Evolutionary conservation across 1,140 invertebrate genomes (phyloP), one percentile per base, ranked within the genome.

Genomic region (Cherax quadricarinatus): DNA sequence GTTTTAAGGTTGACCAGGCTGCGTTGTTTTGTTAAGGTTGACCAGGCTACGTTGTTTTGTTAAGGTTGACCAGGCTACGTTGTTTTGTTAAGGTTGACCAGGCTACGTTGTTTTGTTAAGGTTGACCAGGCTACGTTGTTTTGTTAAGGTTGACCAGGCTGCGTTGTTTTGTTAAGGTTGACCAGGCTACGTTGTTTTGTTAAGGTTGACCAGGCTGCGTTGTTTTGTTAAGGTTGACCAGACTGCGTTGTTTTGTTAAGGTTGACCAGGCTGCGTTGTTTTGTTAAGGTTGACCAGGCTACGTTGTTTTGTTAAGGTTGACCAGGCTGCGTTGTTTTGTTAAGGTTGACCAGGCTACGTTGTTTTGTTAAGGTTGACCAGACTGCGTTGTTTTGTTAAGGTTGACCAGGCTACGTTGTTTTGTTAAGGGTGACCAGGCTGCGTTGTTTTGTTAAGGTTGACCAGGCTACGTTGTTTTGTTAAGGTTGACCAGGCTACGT

Each of bases 321-420:
- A n/a, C n/a, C n/a, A n/a, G n/a, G n/a, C 88, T n/a, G 62, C 57
- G 88, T 89, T 89, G 88, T 89, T 89, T 89, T 89, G 73, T 48
- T 89, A 41, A 41, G 0, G 30, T 88, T 88, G 81, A 24, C 12
- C 30, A 24, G 24, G 16, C 87, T 48, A 41, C 53, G 87, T 88
- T 88, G 87, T 88, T 88, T 88, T 88, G 70, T 41, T 88, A 41
- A 41, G 0, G 30, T 88, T 88, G 81, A 24, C 12, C 30, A 24
- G 24, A 16, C 87, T 41, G 30, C 30, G 30, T 41, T 41, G 30
- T 41, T 41, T 41, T 41, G 30, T n/a, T n/a, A n/a, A n/a, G n/a
- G n/a, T n/a, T n/a, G n/a, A n/a, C n/a, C n/a, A n/a, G n/a, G n/a
- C 88, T n/a, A 48, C 57, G 88, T 89, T 89, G 88, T 89, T 89